Conservation (phyloP, 2,797 vertebrate species). For the Oreochromis mossambicus region DNA sequence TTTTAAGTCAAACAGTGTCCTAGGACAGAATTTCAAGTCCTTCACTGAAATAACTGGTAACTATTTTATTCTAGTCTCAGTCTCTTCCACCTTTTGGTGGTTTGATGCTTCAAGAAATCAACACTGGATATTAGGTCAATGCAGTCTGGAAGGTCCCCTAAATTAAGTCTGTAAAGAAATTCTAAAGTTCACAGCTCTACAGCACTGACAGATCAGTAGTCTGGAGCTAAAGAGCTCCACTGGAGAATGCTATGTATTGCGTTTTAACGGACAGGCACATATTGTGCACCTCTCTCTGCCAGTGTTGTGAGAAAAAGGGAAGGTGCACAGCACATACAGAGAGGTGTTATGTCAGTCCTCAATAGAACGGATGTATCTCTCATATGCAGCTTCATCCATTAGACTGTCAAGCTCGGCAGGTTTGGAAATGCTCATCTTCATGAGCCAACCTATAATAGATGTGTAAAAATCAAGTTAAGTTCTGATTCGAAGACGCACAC, state of each 20-base stretch:
- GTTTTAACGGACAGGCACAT: constrained; percentile 22
- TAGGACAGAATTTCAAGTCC: constrained; percentile 20
- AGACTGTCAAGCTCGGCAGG: constrained; percentile 88
- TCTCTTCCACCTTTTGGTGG: constrained; percentile 10
- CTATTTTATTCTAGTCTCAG: constrained; percentile 6
- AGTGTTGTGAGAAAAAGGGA: constrained; percentile 20
- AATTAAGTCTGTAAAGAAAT: constrained; percentile 43
- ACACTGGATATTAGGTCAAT: constrained; percentile 14
- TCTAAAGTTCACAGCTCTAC: constrained; percentile 53
- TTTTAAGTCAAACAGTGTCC: constrained; percentile 28
- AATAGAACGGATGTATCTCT: constrained; percentile 92
- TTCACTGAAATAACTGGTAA: constrained; percentile 36
- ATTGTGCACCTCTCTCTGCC: constrained; percentile 18
- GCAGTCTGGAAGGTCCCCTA: constrained; percentile 21
- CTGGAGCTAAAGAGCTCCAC: constrained; percentile 3
- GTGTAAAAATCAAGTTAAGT: not conserved
- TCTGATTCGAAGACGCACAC: not conserved
- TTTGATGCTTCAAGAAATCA: constrained; percentile 31
- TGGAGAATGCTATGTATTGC: constrained; percentile 13
- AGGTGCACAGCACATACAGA: constrained; percentile 25
- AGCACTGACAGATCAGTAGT: constrained; percentile 26
- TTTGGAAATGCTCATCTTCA: constrained; percentile 94
- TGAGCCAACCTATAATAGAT: constrained; percentile 82
- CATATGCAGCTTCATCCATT: constrained; percentile 92
- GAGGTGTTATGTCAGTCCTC: constrained; percentile 78